A percentile compares a stretch with the other conserved stretches of the same genome.
Conservation (phyloP, 2,797 vertebrate genomes). For the Coendou prehensilis region DNA sequence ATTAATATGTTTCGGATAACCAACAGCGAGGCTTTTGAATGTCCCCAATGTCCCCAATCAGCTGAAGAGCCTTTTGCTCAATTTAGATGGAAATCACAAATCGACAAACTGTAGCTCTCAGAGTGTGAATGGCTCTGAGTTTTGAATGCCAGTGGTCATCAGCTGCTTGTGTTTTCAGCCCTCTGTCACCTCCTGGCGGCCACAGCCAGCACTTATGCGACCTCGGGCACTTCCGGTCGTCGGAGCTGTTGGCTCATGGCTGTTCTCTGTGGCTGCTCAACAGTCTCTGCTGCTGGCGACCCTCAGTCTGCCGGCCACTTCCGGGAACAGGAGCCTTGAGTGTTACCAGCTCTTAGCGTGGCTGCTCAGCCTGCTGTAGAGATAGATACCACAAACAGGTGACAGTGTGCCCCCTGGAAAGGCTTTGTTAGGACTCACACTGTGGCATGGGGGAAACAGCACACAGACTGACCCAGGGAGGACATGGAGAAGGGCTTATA, state of each 20-base stretch:
- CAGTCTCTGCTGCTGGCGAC: background rate
- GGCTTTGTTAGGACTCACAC: background rate
- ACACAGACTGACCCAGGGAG: background rate
- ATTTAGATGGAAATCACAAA: background rate
- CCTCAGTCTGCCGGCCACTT: background rate
- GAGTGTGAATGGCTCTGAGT: too few relatives aligned
- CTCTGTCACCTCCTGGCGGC: background rate
- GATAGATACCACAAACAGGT: background rate
- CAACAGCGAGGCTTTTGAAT: background rate
- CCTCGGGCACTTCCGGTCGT: background rate
- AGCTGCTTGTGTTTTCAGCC: background rate
- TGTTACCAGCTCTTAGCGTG: background rate
- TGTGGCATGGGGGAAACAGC: background rate
- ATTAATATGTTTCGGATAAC: background rate
- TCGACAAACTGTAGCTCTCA: background rate
- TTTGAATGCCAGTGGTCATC: background rate
- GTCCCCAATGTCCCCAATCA: background rate
- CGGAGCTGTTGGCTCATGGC: background rate
- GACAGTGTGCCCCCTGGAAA: background rate
- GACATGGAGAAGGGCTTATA: fast-evolving
- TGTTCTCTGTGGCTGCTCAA: background rate
- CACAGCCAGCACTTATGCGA: background rate
- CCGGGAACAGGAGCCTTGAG: background rate
- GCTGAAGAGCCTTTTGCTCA: background rate
- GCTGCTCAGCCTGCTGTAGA: background rate